Evolutionary conservation across 2,113 vertebrate species (phyloP).

Genomic region (Litocranius walleri): DNA sequence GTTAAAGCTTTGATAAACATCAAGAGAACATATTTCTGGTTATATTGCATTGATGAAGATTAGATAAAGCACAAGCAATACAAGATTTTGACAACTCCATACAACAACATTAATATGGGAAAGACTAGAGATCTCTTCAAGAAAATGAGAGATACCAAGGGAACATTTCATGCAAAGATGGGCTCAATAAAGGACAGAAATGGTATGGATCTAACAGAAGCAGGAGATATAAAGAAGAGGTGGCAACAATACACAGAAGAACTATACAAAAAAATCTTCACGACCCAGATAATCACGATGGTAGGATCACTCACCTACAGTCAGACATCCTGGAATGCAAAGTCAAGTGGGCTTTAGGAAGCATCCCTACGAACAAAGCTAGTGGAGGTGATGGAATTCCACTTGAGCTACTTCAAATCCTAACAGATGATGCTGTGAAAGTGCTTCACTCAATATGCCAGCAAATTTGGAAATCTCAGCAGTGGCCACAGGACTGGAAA

Average conservation of each 20-base stretch:
- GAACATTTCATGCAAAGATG: background rate
- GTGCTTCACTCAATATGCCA: background rate
- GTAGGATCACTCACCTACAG: background rate
- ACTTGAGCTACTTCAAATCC: background rate
- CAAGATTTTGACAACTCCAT: background rate
- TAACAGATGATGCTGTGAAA: background rate
- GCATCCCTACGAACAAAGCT: background rate
- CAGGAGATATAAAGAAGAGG: background rate
- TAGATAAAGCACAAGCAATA: background rate
- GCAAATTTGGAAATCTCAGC: background rate
- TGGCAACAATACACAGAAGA: background rate
- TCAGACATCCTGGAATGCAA: background rate
- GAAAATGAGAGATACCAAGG: background rate
- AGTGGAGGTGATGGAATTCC: background rate
- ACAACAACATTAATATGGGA: conserved; percentile 7
- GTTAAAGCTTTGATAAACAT: background rate
- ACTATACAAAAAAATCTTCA: background rate
- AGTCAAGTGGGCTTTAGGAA: background rate
- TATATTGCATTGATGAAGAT: background rate
- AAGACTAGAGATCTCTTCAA: background rate
- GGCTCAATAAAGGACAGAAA: background rate
- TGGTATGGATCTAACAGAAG: background rate
- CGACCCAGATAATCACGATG: background rate
- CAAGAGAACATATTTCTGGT: background rate
- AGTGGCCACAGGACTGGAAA: background rate